Evolutionary conservation across 1,140 invertebrate genomes (phyloP).

Genomic region (Copidosoma floridanum): DNA sequence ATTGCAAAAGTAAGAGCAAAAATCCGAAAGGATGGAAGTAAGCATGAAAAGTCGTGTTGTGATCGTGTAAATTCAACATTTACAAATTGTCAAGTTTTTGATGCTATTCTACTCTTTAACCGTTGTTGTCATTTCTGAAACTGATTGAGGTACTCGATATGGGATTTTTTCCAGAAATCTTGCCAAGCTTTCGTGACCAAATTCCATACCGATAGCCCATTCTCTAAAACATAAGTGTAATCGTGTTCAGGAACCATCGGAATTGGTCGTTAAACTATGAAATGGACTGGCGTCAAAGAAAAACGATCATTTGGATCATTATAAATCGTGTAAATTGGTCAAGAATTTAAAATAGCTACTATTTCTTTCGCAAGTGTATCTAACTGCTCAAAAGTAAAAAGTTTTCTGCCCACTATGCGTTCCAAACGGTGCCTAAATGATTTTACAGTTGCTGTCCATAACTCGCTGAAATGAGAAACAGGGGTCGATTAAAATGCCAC

Average conservation of each 20-base stretch:
- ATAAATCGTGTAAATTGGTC: slow-evolving; percentile 30
- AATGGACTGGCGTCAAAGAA: slow-evolving; percentile 33
- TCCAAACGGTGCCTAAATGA: slow-evolving; percentile 31
- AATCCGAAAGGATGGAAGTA: too few relatives aligned
- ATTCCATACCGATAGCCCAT: slow-evolving; percentile 23
- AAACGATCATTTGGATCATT: slow-evolving; percentile 32
- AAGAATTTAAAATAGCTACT: too few relatives aligned
- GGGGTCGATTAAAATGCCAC: slow-evolving; percentile 44
- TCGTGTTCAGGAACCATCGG: slow-evolving; percentile 10
- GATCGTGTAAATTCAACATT: too few relatives aligned
- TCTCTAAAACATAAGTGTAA: neutral
- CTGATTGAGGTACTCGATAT: slow-evolving; percentile 31
- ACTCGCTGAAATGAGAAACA: slow-evolving; percentile 40
- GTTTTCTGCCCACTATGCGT: slow-evolving; percentile 10
- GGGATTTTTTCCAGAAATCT: slow-evolving; percentile 38
- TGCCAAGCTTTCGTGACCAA: neutral
- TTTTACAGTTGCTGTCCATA: slow-evolving; percentile 43
- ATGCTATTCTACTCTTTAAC: slow-evolving; percentile 6
- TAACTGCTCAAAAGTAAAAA: too few relatives aligned
- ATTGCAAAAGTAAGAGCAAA: too few relatives aligned
- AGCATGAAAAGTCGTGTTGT: too few relatives aligned
- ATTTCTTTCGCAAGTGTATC: slow-evolving; percentile 35
- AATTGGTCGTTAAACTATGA: slow-evolving; percentile 30
- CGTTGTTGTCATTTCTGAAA: slow-evolving; percentile 35
- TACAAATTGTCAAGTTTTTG: too few relatives aligned